Conservation (phyloP, 2,888 invertebrate genomes). For the Drosophila nr. perissopoda region DNA sequence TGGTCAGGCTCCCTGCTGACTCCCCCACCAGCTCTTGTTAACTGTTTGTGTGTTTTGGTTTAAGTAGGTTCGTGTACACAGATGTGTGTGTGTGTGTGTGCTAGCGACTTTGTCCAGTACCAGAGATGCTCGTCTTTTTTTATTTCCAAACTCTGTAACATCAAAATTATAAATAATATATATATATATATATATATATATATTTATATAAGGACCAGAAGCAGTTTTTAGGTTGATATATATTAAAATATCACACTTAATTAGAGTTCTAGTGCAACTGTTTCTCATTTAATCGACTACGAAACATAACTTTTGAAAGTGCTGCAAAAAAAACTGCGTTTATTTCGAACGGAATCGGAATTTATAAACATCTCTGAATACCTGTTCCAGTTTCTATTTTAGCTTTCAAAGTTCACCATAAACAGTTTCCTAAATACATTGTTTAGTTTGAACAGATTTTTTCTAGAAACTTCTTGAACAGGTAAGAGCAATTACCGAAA, state of each 20-base stretch:
- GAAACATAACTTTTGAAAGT: neutral
- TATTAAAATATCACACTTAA: neutral
- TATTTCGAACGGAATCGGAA: neutral
- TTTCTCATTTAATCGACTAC: neutral
- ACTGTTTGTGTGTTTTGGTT: constrained; percentile 1
- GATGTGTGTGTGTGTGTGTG: neutral
- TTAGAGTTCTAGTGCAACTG: neutral
- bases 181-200: too few species aligned
- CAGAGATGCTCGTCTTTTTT: constrained; percentile 5
- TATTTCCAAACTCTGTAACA: neutral
- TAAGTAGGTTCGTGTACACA: neutral
- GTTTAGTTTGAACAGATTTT: neutral
- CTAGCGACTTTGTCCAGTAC: neutral
- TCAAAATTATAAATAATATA: neutral
- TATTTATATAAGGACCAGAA: too few species aligned
- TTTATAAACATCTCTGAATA: neutral
- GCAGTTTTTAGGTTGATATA: neutral
- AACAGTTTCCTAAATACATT: neutral
- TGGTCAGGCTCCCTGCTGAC: constrained; percentile 23
- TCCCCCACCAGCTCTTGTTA: neutral
- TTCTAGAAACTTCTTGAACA: neutral
- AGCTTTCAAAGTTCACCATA: neutral
- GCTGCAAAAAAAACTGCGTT: neutral
- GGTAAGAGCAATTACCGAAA: constrained; percentile 16
- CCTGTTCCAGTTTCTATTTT: neutral